These are phyloP conservation scores for Lutjanus campechanus DNA, from an alignment of 2,797 vertebrate species.

Conservation along the genomic window DNA sequence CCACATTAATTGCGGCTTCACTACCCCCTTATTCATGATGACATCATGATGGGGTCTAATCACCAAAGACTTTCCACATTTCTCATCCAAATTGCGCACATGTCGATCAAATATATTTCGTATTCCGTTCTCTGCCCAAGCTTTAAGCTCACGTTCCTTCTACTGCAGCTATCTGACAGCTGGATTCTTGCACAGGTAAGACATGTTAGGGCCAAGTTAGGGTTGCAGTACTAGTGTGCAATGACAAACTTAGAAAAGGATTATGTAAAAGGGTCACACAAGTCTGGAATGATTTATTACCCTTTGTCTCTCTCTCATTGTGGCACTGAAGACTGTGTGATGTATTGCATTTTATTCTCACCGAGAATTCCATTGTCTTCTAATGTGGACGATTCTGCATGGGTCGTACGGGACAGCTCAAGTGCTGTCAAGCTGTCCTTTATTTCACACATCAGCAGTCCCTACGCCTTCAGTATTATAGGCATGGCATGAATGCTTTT, in stretches of 20 bases:
- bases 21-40: no score
- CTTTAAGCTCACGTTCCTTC: background rate
- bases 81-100: no score
- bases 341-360: slow-evolving; percentile 69
- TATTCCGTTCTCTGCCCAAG: no score
- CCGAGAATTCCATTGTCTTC: slow-evolving; percentile 70
- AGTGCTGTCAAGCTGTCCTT: slow-evolving; percentile 70
- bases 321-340: slow-evolving; percentile 66
- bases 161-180: slow-evolving; percentile 3
- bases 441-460: slow-evolving; percentile 69
- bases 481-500: slow-evolving; percentile 52
- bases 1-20: no score
- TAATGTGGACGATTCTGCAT: slow-evolving; percentile 62
- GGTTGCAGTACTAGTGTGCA: slow-evolving; percentile 2
- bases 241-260: slow-evolving; percentile 40
- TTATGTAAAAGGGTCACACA: slow-evolving; percentile 62
- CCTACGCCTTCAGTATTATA: slow-evolving; percentile 37
- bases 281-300: slow-evolving; percentile 69
- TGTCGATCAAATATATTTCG: no score
- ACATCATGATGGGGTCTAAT: no score
- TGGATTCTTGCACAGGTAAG: slow-evolving; percentile 14
- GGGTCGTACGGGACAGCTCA: slow-evolving; percentile 53
- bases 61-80: no score
- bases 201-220: background rate
- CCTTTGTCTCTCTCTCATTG: slow-evolving; percentile 54